phyloP scores from a whole-genome alignment of 2,888 invertebrate genomes.

The Gerris lacustris region DNA sequence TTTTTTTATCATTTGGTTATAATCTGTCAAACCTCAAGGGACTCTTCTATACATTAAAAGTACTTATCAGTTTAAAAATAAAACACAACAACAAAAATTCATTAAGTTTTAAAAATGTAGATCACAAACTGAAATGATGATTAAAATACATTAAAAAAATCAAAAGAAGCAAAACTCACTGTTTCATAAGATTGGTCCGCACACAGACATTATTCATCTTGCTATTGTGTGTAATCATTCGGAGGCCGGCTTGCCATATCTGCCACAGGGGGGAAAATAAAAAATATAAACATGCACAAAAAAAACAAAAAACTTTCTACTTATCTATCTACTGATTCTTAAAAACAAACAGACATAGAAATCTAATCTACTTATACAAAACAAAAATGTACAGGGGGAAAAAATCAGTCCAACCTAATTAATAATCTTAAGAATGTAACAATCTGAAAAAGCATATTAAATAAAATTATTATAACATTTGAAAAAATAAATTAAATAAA shows the following conservation, averaged over 20 bases:
- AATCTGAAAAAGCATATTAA: no score
- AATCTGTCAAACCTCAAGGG: no score
- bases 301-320: slow-evolving; percentile 25
- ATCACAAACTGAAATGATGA: no score
- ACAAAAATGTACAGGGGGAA: slow-evolving; percentile 11
- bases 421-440: no score
- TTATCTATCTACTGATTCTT: slow-evolving; percentile 12
- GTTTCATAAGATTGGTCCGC: slow-evolving; percentile 90
- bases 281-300: slow-evolving; percentile 37
- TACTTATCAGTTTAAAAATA: no score
- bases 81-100: no score
- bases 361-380: slow-evolving; percentile 17
- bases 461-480: no score
- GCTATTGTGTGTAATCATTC: slow-evolving; percentile 86
- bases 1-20: no score
- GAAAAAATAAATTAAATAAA: no score
- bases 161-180: slow-evolving; percentile 56
- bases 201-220: slow-evolving; percentile 94
- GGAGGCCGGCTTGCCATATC: slow-evolving; percentile 85
- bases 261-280: slow-evolving; percentile 39
- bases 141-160: no score
- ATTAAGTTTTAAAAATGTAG: no score
- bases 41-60: no score
- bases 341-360: slow-evolving; percentile 31
- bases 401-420: not conserved